phyloP scores from a whole-genome alignment of 1,140 invertebrate genomes.

The Venustaconcha ellipsiformis region DNA sequence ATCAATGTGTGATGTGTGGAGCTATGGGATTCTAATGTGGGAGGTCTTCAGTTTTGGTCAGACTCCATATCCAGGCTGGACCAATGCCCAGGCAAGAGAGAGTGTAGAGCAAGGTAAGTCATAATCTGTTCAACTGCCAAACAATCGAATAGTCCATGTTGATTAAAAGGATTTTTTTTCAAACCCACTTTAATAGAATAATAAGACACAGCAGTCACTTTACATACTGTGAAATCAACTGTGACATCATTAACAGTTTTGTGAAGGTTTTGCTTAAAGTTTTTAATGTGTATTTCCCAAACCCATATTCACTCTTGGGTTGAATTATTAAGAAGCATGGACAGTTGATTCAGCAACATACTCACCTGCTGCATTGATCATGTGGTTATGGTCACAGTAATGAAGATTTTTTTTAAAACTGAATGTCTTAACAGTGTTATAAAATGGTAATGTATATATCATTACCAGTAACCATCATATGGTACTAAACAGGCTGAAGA shows the following conservation, averaged over 20 bases:
- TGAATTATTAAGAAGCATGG: too few relatives aligned
- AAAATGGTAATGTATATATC: too few relatives aligned
- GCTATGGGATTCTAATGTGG: conserved; percentile 96
- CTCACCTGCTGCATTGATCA: too few relatives aligned
- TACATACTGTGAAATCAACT: neutral
- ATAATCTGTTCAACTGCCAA: neutral
- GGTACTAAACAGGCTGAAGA: too few relatives aligned
- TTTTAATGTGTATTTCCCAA: neutral
- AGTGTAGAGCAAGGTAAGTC: conserved; percentile 89
- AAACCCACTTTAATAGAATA: neutral
- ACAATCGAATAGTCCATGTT: neutral
- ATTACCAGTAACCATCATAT: too few relatives aligned
- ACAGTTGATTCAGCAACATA: too few relatives aligned
- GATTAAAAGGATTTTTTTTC: neutral
- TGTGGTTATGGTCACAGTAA: too few relatives aligned
- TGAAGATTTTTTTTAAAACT: too few relatives aligned
- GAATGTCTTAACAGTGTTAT: too few relatives aligned
- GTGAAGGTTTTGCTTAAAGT: neutral
- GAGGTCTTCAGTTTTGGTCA: conserved; percentile 95
- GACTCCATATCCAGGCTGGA: conserved; percentile 92
- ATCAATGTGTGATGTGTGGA: conserved; percentile 98
- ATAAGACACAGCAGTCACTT: neutral
- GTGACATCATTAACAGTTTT: neutral
- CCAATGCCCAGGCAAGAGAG: conserved; percentile 75
- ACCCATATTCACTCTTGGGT: neutral